Evolutionary conservation across 2,888 invertebrate genomes (phyloP), one percentile per base, ranked within the genome.

Genomic region (Rotaria sp.): DNA sequence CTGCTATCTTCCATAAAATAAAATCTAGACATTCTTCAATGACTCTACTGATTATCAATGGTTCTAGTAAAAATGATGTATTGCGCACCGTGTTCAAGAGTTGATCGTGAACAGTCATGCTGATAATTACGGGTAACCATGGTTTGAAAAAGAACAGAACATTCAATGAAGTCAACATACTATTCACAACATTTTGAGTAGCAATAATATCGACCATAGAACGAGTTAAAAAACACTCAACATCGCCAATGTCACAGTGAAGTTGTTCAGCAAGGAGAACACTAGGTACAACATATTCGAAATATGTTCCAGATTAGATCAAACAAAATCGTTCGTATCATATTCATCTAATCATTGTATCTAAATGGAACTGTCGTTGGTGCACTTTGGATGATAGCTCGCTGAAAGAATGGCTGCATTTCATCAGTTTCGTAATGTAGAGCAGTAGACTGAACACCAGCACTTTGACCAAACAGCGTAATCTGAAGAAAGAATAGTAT

Each of bases 61-160:
- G 89, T 67, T 89, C 88, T 24, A 87, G 86, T 75, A 67, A 67
- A 52, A 88, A 86, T 48, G 87, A 45, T 3, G 88, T 88, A 13
- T 87, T 85, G 2, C 18, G 1, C 30, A 87, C 85, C 0, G 88
- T 88, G 5, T 88, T 87, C 21, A 89, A 67, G 0, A 89, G 88
- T 59, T 89, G 89, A 24, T 87, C 87, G n/a, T 88, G 87, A 4
- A 90, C 88, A 15, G 88, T 85, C 1, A 88, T 85, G 1, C 89
- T 89, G 84, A 89, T 89, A 18, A 89, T 88, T 84, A 88, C 88
- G 0, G 89, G 89, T 8, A 89, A 88, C 86, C 89, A 88, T 8
- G 89, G 89, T 84, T 89, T 89, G 85, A 89, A 89, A 59, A 88
- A 88, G 55, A 89, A 89, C 26, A 89, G 87, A n/a, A 89, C 86